phyloP scores from a whole-genome alignment of 2,888 invertebrate genomes.

The Trisateles emortualis region DNA sequence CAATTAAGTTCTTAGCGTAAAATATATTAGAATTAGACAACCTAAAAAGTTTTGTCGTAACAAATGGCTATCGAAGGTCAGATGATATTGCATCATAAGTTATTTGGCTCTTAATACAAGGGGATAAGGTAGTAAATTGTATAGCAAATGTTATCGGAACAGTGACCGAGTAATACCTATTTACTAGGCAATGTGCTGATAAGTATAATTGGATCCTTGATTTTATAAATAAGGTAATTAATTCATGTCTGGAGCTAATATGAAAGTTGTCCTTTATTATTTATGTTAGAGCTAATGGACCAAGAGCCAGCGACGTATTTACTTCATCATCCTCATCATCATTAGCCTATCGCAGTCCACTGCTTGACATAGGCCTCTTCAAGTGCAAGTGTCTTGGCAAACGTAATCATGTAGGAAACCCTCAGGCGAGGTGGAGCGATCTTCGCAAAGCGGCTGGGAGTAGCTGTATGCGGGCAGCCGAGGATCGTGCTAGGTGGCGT shows the following conservation, averaged over 20 bases:
- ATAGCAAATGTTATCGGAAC: slow-evolving; percentile 1
- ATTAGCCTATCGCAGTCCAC: no score
- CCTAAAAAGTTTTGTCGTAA: slow-evolving; percentile 32
- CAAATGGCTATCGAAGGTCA: slow-evolving; percentile 37
- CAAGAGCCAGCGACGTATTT: neutral
- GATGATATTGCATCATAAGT: slow-evolving; percentile 10
- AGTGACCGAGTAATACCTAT: slow-evolving; percentile 16
- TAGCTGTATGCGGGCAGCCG: no score
- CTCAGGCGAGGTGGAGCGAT: no score
- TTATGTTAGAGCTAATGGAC: neutral
- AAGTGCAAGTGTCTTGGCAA: no score
- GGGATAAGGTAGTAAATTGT: slow-evolving; percentile 12
- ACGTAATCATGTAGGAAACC: no score
- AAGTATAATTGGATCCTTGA: slow-evolving; percentile 29
- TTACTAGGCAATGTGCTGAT: slow-evolving; percentile 13
- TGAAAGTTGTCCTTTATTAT: slow-evolving; percentile 1
- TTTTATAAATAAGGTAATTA: slow-evolving; percentile 15
- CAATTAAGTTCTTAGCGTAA: slow-evolving; percentile 20
- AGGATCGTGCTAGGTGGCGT: no score
- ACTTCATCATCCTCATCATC: no score
- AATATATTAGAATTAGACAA: slow-evolving; percentile 22
- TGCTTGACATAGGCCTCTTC: no score
- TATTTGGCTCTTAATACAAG: slow-evolving; percentile 13
- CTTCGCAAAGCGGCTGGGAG: no score
- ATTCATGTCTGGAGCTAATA: neutral